Percentiles rank a stretch among this genome's conserved stretches.
Evolutionary conservation across 2,888 invertebrate species (phyloP).

Genomic region (Sesia bembeciformis): DNA sequence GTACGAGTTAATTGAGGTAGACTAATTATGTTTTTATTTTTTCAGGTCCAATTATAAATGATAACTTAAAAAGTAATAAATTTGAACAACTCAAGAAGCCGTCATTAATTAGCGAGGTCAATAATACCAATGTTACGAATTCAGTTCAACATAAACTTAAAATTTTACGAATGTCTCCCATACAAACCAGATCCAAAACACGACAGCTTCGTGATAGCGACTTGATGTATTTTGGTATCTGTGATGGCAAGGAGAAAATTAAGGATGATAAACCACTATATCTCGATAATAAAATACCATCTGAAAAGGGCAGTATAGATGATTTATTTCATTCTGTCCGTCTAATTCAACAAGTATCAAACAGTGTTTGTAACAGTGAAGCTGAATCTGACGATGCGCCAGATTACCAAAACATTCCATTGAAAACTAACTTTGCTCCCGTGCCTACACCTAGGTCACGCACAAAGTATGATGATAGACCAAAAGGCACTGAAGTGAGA

Average conservation of each 20-base stretch:
- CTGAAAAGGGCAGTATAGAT: constrained; percentile 26
- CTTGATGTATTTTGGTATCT: constrained; percentile 72
- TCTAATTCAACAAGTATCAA: constrained; percentile 53
- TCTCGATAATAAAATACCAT: constrained; percentile 11
- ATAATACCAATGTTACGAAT: constrained; percentile 6
- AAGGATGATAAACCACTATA: constrained; percentile 6
- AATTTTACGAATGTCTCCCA: constrained; percentile 32
- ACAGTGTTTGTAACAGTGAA: constrained; percentile 58
- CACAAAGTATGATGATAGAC: constrained; percentile 35
- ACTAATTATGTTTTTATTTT: constrained; percentile 2
- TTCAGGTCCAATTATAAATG: constrained; percentile 6
- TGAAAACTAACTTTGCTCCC: constrained; percentile 37
- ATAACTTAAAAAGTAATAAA: constrained; percentile 17
- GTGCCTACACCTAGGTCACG: constrained; percentile 48
- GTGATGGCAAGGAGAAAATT: constrained; percentile 11
- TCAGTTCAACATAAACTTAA: constrained; percentile 28
- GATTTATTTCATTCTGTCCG: constrained; percentile 56
- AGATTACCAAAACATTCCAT: constrained; percentile 55
- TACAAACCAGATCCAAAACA: constrained; percentile 35
- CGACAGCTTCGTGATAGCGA: constrained; percentile 75
- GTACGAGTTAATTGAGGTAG: too few relatives aligned
- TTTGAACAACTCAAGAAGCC: constrained; percentile 10
- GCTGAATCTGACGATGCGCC: constrained; percentile 54
- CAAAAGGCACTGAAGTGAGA: constrained; percentile 24
- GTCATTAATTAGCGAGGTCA: constrained; percentile 13